phyloP scores from a whole-genome alignment of 2,797 vertebrate species.

The Chaenodraco wilsoni region DNA sequence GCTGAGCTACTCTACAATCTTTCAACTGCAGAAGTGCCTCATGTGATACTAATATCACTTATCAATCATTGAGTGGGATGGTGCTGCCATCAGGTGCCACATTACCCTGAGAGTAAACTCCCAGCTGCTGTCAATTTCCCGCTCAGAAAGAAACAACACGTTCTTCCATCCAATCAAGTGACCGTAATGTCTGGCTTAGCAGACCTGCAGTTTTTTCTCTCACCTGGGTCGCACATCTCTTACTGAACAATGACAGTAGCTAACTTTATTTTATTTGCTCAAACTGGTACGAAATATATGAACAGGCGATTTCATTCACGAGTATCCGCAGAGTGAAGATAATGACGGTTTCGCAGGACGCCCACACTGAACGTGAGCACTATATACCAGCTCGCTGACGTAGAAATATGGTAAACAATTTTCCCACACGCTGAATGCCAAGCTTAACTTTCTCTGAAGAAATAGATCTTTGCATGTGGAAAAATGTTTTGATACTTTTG shows the following conservation, averaged over 20 bases:
- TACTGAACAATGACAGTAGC: conserved; percentile 23
- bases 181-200: conserved; percentile 21
- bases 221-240: conserved; percentile 8
- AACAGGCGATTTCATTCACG: conserved; percentile 55
- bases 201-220: conserved; percentile 10
- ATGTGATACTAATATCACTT: background rate
- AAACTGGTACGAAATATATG: conserved; percentile 37
- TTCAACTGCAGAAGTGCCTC: background rate
- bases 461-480: conserved; percentile 16
- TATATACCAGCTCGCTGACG: conserved; percentile 45
- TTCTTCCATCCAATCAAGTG: background rate
- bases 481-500: conserved; percentile 23
- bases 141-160: conserved; percentile 16
- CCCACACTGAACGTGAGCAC: conserved; percentile 57
- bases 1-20: background rate
- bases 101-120: conserved; percentile 18
- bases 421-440: conserved; percentile 36
- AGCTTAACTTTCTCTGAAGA: conserved; percentile 35
- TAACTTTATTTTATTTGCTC: conserved; percentile 42
- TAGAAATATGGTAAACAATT: conserved; percentile 48
- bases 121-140: conserved; percentile 20
- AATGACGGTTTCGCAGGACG: conserved; percentile 54
- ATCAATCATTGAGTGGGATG: background rate
- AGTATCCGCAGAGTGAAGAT: conserved; percentile 50
- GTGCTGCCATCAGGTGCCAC: too few species aligned